Evolutionary conservation across 1,140 invertebrate species (phyloP), one percentile per base, ranked within the genome.

Genomic region (Laupala kohalensis): DNA sequence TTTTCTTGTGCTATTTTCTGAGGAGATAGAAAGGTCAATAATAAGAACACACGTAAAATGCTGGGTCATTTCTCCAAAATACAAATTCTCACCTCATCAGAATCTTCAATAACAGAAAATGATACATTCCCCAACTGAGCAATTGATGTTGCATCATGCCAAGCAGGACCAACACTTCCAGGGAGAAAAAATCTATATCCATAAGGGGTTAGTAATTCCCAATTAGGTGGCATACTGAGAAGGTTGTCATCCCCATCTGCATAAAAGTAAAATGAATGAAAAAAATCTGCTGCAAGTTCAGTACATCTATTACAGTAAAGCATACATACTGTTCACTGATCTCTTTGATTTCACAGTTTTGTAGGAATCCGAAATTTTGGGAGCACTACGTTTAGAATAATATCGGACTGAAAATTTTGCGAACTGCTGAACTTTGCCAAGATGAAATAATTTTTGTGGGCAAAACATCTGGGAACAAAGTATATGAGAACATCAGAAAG

Each of bases 131-230:
- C 13, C 12, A 37, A 5, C 13, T 68, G 67, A n/a, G 28, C 28
- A 6, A 62, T 71, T 24, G 70, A 63, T 2, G 25, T 13, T n/a
- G 80, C 80, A 73, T 86, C 81, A 65, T 84, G 78, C 83, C 85
- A 87, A 4, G 85, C 85, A n/a, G 86, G 83, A 0, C 89, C 90
- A 0, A 87, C 82, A 64, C 84, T 84, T 67, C 90, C 89, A 62
- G 90, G 90, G 62, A 92, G 78, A 73, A 87, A 88, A 78, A 92
- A 88, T 64, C 89, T 81, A 73, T 86, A 86, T 66, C 89, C 88
- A 67, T 82, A 79, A 0, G 86, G 84, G 29, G 85, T 85, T 26
- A 91, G 78, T 19, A 88, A 75, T 73, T 87, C 86, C 86, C 86
- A 87, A 69, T 87, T 87, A 3, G 83, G 23, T 27, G 19, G 30